Evolutionary conservation across 2,888 invertebrate genomes (phyloP).

Genomic region (Tetanocera ferruginea): DNA sequence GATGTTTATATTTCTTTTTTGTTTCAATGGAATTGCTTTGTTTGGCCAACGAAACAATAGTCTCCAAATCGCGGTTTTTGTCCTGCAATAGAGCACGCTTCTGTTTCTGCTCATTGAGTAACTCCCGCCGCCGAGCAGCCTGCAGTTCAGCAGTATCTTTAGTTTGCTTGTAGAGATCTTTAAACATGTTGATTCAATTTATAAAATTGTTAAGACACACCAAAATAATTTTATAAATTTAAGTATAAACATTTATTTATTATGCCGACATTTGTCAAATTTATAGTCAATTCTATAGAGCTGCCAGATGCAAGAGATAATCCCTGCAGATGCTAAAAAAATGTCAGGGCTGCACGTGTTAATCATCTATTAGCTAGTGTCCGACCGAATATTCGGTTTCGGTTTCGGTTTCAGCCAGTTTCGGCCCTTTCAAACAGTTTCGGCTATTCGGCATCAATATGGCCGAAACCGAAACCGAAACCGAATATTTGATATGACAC

Average conservation of each 20-base stretch:
- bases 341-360: no score
- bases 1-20: constrained; percentile 8
- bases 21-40: background rate
- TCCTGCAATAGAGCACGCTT: constrained; percentile 61
- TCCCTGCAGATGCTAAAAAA: no score
- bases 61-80: constrained; percentile 48
- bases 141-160: constrained; percentile 53
- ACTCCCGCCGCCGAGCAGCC: constrained; percentile 55
- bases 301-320: no score
- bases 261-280: background rate
- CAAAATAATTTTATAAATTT: no score
- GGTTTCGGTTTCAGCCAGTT: no score
- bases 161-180: constrained; percentile 53
- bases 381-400: no score
- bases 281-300: no score
- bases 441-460: no score
- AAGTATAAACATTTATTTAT: background rate
- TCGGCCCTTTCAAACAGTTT: no score
- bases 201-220: background rate
- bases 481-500: no score
- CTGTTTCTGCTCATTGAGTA: constrained; percentile 62
- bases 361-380: no score
- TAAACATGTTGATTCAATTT: constrained; percentile 39
- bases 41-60: constrained; percentile 20
- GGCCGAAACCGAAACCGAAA: no score